Conservation (phyloP, 2,797 vertebrate genomes). For the Columba guinea region DNA sequence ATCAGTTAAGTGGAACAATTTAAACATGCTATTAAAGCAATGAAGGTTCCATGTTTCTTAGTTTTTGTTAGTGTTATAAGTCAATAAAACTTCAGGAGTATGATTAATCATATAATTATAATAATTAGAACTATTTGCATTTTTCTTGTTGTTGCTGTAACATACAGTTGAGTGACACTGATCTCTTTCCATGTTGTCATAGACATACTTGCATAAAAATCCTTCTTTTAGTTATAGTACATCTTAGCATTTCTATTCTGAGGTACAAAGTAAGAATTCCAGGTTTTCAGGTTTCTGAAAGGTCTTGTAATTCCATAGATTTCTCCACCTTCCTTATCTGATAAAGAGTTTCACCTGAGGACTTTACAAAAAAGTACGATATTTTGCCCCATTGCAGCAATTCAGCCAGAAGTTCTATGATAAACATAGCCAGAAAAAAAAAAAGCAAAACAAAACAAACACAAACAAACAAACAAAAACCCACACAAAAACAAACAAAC, state of each 20-base stretch:
- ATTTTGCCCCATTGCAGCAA: background rate
- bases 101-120: background rate
- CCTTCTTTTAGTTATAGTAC: background rate
- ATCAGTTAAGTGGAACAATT: background rate
- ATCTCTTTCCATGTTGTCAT: background rate
- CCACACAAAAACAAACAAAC: background rate
- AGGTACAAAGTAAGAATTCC: background rate
- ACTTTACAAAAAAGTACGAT: background rate
- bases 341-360: background rate
- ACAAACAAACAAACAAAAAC: no score
- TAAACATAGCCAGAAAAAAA: background rate
- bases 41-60: background rate
- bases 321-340: background rate
- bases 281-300: background rate
- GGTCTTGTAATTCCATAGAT: background rate
- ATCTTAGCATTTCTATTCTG: background rate
- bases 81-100: background rate
- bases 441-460: no score
- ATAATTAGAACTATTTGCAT: background rate
- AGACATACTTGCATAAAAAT: background rate
- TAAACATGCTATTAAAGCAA: background rate
- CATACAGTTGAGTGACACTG: background rate
- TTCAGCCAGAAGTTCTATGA: background rate
- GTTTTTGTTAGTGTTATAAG: background rate
- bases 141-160: background rate